Evolutionary conservation across 1,140 invertebrate species (phyloP), one percentile per base, ranked within the genome.

Genomic region (Daktulosphaira vitifoliae): DNA sequence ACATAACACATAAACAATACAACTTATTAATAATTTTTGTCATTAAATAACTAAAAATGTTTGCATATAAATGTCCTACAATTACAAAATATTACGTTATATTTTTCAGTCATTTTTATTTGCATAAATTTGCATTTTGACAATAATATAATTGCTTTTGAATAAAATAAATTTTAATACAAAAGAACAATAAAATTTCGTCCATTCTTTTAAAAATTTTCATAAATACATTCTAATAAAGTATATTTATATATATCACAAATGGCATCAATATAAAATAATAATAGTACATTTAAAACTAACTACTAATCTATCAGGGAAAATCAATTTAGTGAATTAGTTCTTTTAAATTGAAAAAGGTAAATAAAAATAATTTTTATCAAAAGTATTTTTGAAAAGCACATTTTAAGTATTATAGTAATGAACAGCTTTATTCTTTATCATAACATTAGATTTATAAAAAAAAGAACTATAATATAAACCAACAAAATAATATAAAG

Each of bases 181-280:
- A 13, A 37, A 37, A 37, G 6, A 37, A 37, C 33, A 37, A n/a
- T n/a, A 7, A 13, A 56, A 42, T 15, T 44, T 56, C n/a, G 22
- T 44, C 38, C 15, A 42, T 56, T 38, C 8, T 56, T 44, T 44
- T 25, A 8, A 38, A 29, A 4, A 7, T n/a, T 42, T 56, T 56
- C 16, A 42, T 25, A 56, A 56, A 56, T 16, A 16, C 26, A 51
- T 51, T 16, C 49, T 26, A 29, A 42, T 56, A 54, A 23, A 42
- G 52, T n/a, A n/a, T n/a, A n/a, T n/a, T n/a, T n/a, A n/a, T 56
- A 56, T 39, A 56, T 56, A 56, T 56, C 53, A 56, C 53, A 56
- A 42, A 56, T 56, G 53, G 53, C 53, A 56, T 42, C 53, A 44
- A 56, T 56, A 56, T 39, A 44, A 56, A 56, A 56, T 56, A 56